These are phyloP conservation scores for Telenomus remus DNA, from an alignment of 1,140 invertebrate species.

Conservation along the genomic window DNA sequence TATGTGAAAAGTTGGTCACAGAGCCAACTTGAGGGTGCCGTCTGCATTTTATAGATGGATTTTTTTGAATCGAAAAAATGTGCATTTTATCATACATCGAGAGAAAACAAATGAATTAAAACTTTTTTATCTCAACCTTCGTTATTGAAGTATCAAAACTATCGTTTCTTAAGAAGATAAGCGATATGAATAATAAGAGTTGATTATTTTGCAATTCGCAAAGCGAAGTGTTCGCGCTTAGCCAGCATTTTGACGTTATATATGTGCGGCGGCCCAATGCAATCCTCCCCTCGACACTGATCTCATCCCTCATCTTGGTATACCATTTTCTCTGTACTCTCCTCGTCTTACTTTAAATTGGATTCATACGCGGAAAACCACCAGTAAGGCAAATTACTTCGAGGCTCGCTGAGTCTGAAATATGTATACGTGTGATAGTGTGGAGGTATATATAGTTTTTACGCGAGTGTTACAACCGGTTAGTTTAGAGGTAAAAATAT, in stretches of 20 bases:
- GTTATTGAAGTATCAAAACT: too few relatives aligned
- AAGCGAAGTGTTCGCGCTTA: slow-evolving; percentile 56
- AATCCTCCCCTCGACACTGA: slow-evolving; percentile 52
- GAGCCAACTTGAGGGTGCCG: too few relatives aligned
- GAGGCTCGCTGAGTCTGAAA: slow-evolving; percentile 55
- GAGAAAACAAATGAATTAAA: too few relatives aligned
- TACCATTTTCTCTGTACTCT: slow-evolving; percentile 53
- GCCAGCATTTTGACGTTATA: slow-evolving; percentile 58
- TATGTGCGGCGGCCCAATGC: slow-evolving; percentile 29
- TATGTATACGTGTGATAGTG: slow-evolving; percentile 35
- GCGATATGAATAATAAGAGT: slow-evolving; percentile 51
- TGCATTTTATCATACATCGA: too few relatives aligned
- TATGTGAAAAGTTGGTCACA: too few relatives aligned
- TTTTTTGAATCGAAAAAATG: too few relatives aligned
- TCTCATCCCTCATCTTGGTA: slow-evolving; percentile 53
- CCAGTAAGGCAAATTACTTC: slow-evolving; percentile 62
- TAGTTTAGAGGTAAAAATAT: not conserved
- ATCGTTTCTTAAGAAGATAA: slow-evolving; percentile 14
- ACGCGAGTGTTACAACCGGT: slow-evolving; percentile 20
- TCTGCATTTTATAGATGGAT: too few relatives aligned
- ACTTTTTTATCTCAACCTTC: too few relatives aligned
- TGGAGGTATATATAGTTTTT: slow-evolving; percentile 8
- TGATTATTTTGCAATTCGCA: slow-evolving; percentile 64
- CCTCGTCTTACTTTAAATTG: slow-evolving; percentile 65
- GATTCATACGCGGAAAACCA: slow-evolving; percentile 63